A percentile compares a stretch with the other conserved stretches of the same genome.
Conservation (phyloP, 2,113 vertebrate genomes). For the Mastomys coucha region DNA sequence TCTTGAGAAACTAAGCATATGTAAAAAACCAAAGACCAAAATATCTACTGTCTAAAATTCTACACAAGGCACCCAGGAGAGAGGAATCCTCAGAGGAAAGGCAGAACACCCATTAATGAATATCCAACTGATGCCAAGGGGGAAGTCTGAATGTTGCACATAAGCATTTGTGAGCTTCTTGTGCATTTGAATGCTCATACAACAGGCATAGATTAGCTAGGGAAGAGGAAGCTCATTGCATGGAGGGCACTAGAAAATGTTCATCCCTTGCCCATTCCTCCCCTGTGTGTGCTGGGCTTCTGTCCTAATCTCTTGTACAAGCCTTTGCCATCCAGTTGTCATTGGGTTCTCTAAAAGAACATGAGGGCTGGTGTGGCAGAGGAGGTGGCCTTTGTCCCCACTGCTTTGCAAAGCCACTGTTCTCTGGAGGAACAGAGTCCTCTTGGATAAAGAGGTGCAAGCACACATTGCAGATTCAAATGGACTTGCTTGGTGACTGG, state of each 20-base stretch:
- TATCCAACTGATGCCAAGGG: neutral
- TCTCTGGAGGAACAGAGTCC: too few relatives aligned
- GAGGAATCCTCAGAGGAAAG: neutral
- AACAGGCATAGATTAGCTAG: too few relatives aligned
- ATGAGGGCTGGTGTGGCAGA: too few relatives aligned
- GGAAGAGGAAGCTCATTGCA: too few relatives aligned
- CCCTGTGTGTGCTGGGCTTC: neutral
- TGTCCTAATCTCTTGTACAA: too few relatives aligned
- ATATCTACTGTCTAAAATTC: neutral
- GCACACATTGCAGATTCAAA: too few relatives aligned
- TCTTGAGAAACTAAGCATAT: neutral
- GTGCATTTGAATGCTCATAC: neutral
- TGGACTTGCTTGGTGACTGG: too few relatives aligned
- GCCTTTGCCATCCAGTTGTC: neutral
- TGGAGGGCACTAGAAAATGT: too few relatives aligned
- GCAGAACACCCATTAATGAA: neutral
- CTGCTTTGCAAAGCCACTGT: neutral
- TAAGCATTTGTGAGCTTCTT: too few relatives aligned
- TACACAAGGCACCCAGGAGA: too few relatives aligned
- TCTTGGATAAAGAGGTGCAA: neutral
- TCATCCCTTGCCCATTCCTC: neutral
- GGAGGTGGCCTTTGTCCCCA: neutral
- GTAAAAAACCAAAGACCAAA: too few relatives aligned
- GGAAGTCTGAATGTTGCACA: too few relatives aligned
- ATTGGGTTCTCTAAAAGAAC: neutral